These are phyloP conservation scores for Bombycilla garrulus DNA, from an alignment of 2,113 vertebrate genomes.

Conservation along the genomic window DNA sequence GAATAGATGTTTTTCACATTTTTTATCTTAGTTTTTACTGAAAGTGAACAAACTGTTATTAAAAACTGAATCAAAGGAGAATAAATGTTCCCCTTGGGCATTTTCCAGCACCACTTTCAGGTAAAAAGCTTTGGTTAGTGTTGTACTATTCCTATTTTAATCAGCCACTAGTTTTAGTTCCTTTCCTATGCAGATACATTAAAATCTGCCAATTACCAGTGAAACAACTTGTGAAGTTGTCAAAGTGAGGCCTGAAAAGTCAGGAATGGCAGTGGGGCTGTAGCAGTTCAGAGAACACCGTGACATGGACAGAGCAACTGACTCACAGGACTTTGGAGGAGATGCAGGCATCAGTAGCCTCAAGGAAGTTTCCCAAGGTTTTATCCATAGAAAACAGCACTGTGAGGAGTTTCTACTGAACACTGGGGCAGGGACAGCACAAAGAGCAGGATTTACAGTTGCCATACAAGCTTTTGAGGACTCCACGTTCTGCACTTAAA, in stretches of 20 bases:
- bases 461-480: not conserved
- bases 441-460: not conserved
- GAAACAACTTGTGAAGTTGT: not conserved
- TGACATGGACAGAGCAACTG: rapidly evolving
- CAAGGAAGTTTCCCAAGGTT: not conserved
- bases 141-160: not conserved
- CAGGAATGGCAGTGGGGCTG: not conserved
- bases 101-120: not conserved
- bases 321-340: not conserved
- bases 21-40: not conserved
- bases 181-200: not conserved
- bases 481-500: not conserved
- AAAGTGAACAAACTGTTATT: not conserved
- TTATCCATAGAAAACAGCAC: not conserved
- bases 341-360: not conserved
- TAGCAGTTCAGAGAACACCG: rapidly evolving
- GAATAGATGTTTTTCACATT: not conserved
- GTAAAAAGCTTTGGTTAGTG: not conserved
- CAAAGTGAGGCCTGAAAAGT: not conserved
- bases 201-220: not conserved
- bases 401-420: not conserved
- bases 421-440: not conserved
- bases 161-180: not conserved
- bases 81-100: not conserved
- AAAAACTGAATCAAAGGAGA: not conserved